A percentile compares a stretch with the other conserved stretches of the same genome.
These are phyloP conservation scores for Kryphioiulus occultus DNA, from an alignment of 2,888 invertebrate genomes.

Conservation along the genomic window DNA sequence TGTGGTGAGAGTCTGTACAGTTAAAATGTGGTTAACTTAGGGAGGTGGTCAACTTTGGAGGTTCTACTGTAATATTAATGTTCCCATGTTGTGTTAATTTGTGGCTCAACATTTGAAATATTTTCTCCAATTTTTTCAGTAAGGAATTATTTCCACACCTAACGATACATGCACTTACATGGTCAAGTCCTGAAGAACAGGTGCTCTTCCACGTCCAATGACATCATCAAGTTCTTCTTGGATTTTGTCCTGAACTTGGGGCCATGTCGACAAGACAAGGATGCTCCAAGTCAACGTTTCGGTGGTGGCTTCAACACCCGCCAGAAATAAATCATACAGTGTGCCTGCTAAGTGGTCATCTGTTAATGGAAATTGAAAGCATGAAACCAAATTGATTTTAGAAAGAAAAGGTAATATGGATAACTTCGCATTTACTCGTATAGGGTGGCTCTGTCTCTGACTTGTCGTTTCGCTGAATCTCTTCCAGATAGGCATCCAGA, in stretches of 20 bases:
- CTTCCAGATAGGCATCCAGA: not conserved
- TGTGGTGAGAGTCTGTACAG: too few species aligned
- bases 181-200: constrained; percentile 46
- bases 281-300: constrained; percentile 54
- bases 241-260: constrained; percentile 57
- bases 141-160: too few species aligned
- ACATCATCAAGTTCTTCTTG: constrained; percentile 57
- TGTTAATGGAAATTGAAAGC: constrained; percentile 22
- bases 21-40: too few species aligned
- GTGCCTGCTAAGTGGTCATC: constrained; percentile 50
- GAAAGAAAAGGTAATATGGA: not conserved
- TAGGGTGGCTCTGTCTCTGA: too few species aligned
- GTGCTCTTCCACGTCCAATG: constrained; percentile 56
- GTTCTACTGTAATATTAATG: too few species aligned
- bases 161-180: not conserved
- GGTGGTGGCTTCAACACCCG: constrained; percentile 54
- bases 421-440: not conserved
- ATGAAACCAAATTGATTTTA: not conserved
- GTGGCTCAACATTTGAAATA: too few species aligned
- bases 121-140: too few species aligned
- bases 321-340: constrained; percentile 52
- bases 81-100: too few species aligned
- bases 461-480: not conserved
- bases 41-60: too few species aligned
- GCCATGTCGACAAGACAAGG: constrained; percentile 50